Base-by-base conservation (phyloP, 1,140 invertebrate genomes). In the Ceratina calcarata region DNA sequence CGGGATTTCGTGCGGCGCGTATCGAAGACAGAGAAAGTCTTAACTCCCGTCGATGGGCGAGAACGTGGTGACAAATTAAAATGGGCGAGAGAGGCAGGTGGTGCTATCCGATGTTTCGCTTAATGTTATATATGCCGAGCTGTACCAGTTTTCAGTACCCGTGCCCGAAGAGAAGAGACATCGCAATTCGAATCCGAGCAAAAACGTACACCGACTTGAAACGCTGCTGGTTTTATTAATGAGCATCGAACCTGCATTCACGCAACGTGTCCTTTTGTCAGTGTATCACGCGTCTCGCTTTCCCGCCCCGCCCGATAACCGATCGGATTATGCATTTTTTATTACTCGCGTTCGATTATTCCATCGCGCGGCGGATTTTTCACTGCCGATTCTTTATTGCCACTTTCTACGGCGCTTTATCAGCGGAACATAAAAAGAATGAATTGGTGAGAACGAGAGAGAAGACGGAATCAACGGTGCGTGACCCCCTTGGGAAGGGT, bases 51-150 rank as follows among this genome's bases (percentile, higher is more conserved):
- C 81, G 65, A 67, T 74, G 82, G 37, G 78, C 58, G 55, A 66
- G 55, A 71, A 66, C 71, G 73, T 83, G 81, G 85, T 90, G 89
- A 90, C 87, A 90, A 90, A 90, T 90, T 90, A 90, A 90, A 89
- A 88, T 86, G 84, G 85, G 72, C 71, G 79, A 81, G 32, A 78
- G 75, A 85, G 86, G 81, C 87, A 88, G 86, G 85, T 88, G 88
- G 73, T 72, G 61, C 62, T 74, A 86, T 83, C 70, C 70, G 67
- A 68, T 82, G 66, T 8, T 62, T 53, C 79, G 69, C 76, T 78
- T 85, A 76, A 81, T 84, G 87, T 89, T 87, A 89, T 88, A 74
- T 85, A 88, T 82, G 75, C 81, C 82, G 77, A 61, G 57, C 37
- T 45, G 37, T 45, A 22, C 64, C 45, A 68, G 58, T 64, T 79